Base-by-base conservation (phyloP, 2,797 vertebrate species). In the Enteromius paludinosus region DNA sequence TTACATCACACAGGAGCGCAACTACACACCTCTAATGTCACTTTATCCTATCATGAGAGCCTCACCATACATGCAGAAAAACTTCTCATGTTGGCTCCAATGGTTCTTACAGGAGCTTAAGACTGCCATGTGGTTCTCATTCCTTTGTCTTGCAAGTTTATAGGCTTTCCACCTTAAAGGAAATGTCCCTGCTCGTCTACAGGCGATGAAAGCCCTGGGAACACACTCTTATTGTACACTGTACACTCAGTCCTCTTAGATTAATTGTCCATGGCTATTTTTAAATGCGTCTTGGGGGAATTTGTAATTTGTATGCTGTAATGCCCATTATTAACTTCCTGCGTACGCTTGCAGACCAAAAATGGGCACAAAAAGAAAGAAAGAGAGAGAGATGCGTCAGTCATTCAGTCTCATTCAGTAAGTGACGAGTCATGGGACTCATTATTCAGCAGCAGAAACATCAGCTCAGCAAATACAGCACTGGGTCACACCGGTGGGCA, bases 1-100 rank as follows among this genome's bases (percentile, higher is more conserved):
- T 87, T 88, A 90, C 76, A 84, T 88, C 90, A 93, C 89, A 91
- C 84, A 85, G 84, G 84, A 85, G 83, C 80, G 85, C 70, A 84
- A 79, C 66, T 86, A 87, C 84, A 90, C 86, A 82, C 89, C 88
- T 83, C 87, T 81, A 1, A 41, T 78, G 83, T 69, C 73, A 85
- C 78, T 20, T 59, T 20, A n/a, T 56, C 54, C 47, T 20, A 52
- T 59, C 38, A 14, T 56, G 59, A 77, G 65, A 79, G 56, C 15
- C 5, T 70, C 3, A 2, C 30, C n/a, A 66, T 75, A 83, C 47
- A 77, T 17, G 18, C 35, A 54, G 49, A 75, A 59, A 66, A 66
- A 5, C 45, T 4, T 28, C 49, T 49, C 5, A 35, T 6, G 17
- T 30, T 70, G 33, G 54, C 71, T 72, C 72, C 59, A 62, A 64